A percentile compares a stretch with the other conserved stretches of the same genome.
These are phyloP conservation scores for Acholoe squamosa DNA, from an alignment of 2,888 invertebrate species.

Conservation along the genomic window DNA sequence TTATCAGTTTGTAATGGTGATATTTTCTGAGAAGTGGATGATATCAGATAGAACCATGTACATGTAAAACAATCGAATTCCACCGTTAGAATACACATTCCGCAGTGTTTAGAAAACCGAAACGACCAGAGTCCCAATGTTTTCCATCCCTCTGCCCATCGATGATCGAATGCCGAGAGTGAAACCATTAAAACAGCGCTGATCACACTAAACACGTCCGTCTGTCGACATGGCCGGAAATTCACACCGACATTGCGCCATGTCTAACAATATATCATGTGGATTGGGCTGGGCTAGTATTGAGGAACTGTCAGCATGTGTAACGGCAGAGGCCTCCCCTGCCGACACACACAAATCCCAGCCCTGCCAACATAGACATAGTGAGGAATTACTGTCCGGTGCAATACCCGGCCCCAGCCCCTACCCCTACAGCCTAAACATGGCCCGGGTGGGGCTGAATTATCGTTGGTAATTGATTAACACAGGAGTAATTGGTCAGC, in stretches of 20 bases:
- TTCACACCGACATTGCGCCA: neutral
- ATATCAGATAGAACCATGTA: too few relatives aligned
- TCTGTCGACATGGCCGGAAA: neutral
- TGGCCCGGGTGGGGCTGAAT: neutral
- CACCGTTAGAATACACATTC: too few relatives aligned
- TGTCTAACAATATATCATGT: neutral
- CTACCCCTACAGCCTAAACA: conserved; percentile 39
- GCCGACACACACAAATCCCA: neutral
- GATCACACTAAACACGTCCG: conserved; percentile 19
- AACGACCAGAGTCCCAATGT: too few relatives aligned
- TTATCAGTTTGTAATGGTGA: too few relatives aligned
- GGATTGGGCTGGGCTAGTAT: neutral
- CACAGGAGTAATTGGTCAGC: conserved; percentile 23
- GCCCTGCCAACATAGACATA: neutral
- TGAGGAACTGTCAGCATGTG: conserved; percentile 12
- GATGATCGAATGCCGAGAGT: neutral
- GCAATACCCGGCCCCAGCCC: neutral
- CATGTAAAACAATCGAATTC: too few relatives aligned
- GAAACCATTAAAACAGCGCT: neutral
- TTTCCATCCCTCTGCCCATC: too few relatives aligned
- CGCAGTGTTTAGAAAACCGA: too few relatives aligned
- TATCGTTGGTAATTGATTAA: conserved; percentile 31
- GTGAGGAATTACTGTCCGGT: neutral
- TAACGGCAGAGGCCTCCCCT: neutral
- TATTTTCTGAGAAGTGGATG: too few relatives aligned